Percentiles rank a stretch among this genome's conserved stretches.
These are phyloP conservation scores for Lepus timidus DNA, from an alignment of 2,113 vertebrate species.

Conservation along the genomic window DNA sequence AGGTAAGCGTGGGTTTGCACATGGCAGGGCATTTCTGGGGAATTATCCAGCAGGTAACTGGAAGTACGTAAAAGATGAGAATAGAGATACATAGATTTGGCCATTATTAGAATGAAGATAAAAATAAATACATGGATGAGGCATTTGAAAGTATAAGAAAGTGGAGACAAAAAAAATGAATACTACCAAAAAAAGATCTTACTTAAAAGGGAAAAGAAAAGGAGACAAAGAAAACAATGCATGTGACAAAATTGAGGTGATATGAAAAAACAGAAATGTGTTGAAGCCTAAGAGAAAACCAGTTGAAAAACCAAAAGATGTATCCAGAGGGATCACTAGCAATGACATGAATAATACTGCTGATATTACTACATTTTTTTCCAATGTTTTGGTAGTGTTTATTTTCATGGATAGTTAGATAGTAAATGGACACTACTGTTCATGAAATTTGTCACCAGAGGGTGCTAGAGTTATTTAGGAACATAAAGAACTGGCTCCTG, in stretches of 20 bases:
- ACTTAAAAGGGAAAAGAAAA: background rate
- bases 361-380: background rate
- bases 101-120: background rate
- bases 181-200: background rate
- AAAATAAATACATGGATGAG: background rate
- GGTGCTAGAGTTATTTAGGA: conserved; percentile 81
- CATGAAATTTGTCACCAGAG: conserved; percentile 81
- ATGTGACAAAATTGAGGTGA: background rate
- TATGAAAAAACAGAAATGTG: background rate
- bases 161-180: background rate
- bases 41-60: background rate
- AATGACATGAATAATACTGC: background rate
- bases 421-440: background rate
- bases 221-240: background rate
- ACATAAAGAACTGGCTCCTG: background rate
- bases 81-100: background rate
- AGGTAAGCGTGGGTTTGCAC: background rate
- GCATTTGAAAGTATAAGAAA: background rate
- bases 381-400: background rate
- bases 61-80: background rate
- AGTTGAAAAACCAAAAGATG: background rate
- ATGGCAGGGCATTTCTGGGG: background rate
- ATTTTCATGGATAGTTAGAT: background rate
- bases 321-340: background rate
- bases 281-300: background rate